Evolutionary conservation across 2,888 invertebrate species (phyloP).

Genomic region (Epicampocera succincta): DNA sequence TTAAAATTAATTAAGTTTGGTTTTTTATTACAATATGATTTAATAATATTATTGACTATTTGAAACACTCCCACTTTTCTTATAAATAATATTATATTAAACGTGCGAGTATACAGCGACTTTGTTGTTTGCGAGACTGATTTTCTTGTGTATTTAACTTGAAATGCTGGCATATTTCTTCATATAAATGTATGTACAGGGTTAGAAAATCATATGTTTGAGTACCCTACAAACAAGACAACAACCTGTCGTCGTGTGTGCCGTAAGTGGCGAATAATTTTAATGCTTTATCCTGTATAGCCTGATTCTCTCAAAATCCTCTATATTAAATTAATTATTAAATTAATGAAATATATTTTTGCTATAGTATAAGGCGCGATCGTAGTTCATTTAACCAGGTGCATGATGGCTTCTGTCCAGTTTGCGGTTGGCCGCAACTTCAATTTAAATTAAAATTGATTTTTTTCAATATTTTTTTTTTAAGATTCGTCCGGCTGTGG

Average conservation of each 20-base stretch:
- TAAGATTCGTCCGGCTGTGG: constrained; percentile 12
- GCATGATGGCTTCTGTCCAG: no score
- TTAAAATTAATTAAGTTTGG: constrained; percentile 61
- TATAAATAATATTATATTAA: background rate
- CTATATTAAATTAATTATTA: no score
- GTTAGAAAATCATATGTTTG: no score
- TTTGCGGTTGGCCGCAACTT: constrained; percentile 12
- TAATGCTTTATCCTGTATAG: no score
- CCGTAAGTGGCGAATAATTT: no score
- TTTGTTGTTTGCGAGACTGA: background rate
- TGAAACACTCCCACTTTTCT: constrained; percentile 65
- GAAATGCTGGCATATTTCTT: background rate
- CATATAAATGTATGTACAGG: no score
- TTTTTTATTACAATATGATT: constrained; percentile 30
- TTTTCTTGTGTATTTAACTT: constrained; percentile 31
- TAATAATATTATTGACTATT: constrained; percentile 62
- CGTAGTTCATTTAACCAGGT: no score
- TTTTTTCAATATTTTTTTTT: background rate
- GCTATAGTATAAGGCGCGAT: background rate
- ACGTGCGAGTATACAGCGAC: no score
- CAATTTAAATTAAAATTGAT: constrained; percentile 44
- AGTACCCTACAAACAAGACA: no score
- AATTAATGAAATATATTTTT: background rate
- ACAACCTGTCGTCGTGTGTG: no score
- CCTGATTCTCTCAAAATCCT: no score